These are phyloP conservation scores for Arrhopalites spinosus DNA, from an alignment of 2,888 invertebrate species.

Conservation along the genomic window DNA sequence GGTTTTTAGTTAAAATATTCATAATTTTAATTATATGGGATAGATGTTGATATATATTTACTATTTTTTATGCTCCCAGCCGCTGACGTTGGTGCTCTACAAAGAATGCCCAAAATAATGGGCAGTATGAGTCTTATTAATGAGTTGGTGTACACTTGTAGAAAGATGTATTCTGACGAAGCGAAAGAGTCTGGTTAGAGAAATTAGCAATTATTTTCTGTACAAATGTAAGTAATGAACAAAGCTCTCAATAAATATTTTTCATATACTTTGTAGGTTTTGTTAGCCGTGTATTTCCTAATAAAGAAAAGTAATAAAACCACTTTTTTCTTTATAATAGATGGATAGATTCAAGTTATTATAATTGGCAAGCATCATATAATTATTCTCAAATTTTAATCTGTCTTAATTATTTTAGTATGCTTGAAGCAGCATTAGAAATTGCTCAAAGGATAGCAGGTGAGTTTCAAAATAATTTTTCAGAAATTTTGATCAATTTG, in stretches of 20 bases:
- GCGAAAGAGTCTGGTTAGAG: conserved; percentile 81
- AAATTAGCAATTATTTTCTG: too few relatives aligned
- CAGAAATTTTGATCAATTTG: too few relatives aligned
- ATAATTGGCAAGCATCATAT: too few relatives aligned
- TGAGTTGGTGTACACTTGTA: conserved; percentile 85
- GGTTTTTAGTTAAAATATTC: too few relatives aligned
- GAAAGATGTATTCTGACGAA: conserved; percentile 79
- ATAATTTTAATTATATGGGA: not conserved
- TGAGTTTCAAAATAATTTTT: too few relatives aligned
- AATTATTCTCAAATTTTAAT: not conserved
- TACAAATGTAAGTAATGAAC: too few relatives aligned
- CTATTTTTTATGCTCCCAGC: conserved; percentile 69
- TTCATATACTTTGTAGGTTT: too few relatives aligned
- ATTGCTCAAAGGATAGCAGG: conserved; percentile 78
- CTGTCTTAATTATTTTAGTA: conserved; percentile 60
- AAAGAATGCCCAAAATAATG: conserved; percentile 86
- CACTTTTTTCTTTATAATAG: not conserved
- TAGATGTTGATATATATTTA: not conserved
- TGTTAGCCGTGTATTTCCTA: conserved; percentile 75
- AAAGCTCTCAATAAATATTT: too few relatives aligned
- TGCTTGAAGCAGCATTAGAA: conserved; percentile 73
- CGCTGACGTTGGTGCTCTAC: conserved; percentile 93
- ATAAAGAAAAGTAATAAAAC: conserved; percentile 67
- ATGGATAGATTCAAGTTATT: too few relatives aligned
- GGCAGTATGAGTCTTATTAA: conserved; percentile 85